Evolutionary conservation across 2,888 invertebrate species (phyloP).

Genomic region (Orthosia gracilis): DNA sequence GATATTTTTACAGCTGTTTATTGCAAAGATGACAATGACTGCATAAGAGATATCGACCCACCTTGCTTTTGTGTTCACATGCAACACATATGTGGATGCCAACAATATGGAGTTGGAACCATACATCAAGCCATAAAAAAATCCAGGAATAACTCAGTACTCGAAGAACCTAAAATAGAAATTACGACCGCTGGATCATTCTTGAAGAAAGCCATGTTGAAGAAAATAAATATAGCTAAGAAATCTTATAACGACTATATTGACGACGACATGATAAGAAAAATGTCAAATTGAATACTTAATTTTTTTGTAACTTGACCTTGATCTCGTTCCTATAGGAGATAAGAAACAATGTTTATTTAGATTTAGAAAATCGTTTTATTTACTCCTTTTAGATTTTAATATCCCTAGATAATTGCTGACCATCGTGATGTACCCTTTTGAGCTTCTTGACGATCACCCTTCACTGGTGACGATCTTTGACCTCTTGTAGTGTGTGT

Average conservation of each 20-base stretch:
- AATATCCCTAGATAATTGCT: no score
- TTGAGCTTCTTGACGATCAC: no score
- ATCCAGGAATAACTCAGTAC: no score
- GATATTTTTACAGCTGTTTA: not conserved
- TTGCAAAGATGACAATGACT: not conserved
- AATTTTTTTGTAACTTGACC: not conserved
- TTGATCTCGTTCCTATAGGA: not conserved
- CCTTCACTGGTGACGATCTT: no score
- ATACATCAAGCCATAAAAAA: not conserved
- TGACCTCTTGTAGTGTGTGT: no score
- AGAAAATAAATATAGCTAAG: not conserved
- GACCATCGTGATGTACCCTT: no score
- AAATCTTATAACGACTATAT: not conserved
- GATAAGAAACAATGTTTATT: no score
- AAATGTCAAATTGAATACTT: no score
- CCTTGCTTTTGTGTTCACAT: conserved; percentile 24
- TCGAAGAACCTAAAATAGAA: not conserved
- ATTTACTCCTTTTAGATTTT: no score
- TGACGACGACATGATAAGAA: conserved; percentile 9
- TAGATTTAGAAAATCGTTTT: no score
- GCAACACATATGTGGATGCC: conserved; percentile 25
- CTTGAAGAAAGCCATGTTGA: not conserved
- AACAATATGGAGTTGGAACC: conserved; percentile 1
- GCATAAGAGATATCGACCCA: conserved; percentile 12
- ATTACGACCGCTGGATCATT: not conserved